These are phyloP conservation scores for Hyppa rectilinea DNA, from an alignment of 2,888 invertebrate species.

Conservation along the genomic window DNA sequence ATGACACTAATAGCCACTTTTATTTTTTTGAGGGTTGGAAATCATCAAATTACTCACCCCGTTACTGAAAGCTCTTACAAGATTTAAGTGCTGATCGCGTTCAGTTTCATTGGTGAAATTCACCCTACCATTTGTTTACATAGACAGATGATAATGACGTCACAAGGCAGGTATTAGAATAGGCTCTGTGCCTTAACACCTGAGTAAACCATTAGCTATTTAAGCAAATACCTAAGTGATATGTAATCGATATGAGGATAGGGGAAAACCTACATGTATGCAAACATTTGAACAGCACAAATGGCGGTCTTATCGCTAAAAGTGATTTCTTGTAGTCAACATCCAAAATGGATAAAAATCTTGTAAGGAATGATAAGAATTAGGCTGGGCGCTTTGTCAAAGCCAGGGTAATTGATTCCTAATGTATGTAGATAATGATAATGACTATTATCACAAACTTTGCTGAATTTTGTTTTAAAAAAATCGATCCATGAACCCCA, in stretches of 20 bases:
- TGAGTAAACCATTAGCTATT: conserved; percentile 33
- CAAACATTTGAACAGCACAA: conserved; percentile 42
- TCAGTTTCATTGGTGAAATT: no score
- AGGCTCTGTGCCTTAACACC: conserved; percentile 18
- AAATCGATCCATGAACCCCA: neutral
- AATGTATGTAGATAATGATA: neutral
- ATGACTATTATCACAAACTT: neutral
- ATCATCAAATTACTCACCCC: no score
- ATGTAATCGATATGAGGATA: conserved; percentile 28
- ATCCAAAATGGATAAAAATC: conserved; percentile 25
- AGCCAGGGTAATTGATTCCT: neutral
- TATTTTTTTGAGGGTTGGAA: no score
- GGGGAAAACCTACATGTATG: conserved; percentile 18
- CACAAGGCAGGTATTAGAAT: neutral
- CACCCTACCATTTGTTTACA: no score
- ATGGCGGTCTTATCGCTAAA: conserved; percentile 46
- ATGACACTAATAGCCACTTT: no score
- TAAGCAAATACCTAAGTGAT: conserved; percentile 43
- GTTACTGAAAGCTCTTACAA: no score
- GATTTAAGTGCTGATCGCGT: no score
- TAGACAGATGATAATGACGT: neutral
- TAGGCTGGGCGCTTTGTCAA: neutral
- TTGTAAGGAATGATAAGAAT: conserved; percentile 6
- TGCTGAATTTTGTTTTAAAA: neutral
- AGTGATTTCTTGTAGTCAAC: conserved; percentile 37